These are phyloP conservation scores for Henicopernis longicauda DNA, from an alignment of 2,113 vertebrate genomes.

Conservation along the genomic window DNA sequence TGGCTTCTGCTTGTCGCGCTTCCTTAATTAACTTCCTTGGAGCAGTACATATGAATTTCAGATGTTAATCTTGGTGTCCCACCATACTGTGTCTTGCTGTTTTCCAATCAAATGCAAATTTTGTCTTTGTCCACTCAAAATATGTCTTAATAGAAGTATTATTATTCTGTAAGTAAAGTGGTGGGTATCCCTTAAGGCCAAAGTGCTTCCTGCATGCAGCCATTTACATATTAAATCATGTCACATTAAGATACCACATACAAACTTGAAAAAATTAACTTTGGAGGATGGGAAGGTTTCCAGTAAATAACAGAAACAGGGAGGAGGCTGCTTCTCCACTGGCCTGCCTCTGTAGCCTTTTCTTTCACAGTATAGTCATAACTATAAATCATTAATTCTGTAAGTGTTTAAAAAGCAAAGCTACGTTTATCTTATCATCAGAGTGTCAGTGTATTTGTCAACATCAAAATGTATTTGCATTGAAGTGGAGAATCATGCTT, in stretches of 20 bases:
- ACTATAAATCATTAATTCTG: neutral
- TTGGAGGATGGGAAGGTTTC: neutral
- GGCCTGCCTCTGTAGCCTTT: neutral
- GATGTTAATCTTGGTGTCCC: neutral
- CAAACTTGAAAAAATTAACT: neutral
- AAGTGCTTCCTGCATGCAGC: slow-evolving; percentile 14
- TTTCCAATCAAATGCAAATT: neutral
- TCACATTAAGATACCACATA: neutral
- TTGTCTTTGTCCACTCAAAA: neutral
- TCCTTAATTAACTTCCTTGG: neutral
- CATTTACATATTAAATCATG: neutral
- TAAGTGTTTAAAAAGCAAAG: neutral
- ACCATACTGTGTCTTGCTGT: neutral
- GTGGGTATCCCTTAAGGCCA: neutral
- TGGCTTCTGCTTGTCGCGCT: slow-evolving; percentile 16
- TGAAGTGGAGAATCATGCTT: neutral
- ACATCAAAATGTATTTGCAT: neutral
- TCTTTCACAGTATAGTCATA: neutral
- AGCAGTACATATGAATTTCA: neutral
- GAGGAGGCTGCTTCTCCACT: neutral
- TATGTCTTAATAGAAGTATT: neutral
- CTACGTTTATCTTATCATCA: neutral
- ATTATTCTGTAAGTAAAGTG: neutral
- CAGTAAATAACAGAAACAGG: neutral
- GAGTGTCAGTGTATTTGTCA: neutral